A percentile compares a stretch with the other conserved stretches of the same genome.
Conservation (phyloP, 2,888 invertebrate genomes). For the Noctuana brunneofusca region DNA sequence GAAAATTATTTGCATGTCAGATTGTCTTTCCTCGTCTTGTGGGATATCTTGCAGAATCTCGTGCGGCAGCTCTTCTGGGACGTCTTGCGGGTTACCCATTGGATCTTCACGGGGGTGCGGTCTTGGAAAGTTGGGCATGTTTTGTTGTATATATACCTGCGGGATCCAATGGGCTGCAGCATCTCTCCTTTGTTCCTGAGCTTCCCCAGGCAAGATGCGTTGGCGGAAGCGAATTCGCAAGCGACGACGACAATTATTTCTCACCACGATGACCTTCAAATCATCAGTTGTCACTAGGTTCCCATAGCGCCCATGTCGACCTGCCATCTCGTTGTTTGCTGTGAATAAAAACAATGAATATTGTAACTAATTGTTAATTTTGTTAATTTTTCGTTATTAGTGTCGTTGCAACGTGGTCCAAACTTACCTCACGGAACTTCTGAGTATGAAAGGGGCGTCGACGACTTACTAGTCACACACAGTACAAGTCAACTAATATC, state of each 20-base stretch:
- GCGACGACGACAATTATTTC: background rate
- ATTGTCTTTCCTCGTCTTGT: background rate
- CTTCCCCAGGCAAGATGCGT: background rate
- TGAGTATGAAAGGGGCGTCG: background rate
- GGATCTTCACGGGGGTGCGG: background rate
- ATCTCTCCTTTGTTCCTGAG: background rate
- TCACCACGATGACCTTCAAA: background rate
- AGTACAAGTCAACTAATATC: background rate
- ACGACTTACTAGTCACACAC: background rate
- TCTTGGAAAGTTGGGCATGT: background rate
- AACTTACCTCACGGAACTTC: background rate
- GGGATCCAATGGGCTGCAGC: background rate
- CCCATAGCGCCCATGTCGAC: background rate
- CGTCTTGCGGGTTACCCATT: background rate
- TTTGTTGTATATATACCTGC: background rate
- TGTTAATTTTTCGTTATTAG: no score
- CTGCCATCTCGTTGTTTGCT: background rate
- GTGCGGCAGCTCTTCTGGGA: background rate
- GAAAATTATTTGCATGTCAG: background rate
- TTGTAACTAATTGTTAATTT: no score
- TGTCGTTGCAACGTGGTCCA: no score
- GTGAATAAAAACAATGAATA: background rate
- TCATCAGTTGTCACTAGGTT: background rate
- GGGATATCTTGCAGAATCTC: background rate
- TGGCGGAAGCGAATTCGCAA: background rate